Evolutionary conservation across 2,888 invertebrate species (phyloP), one percentile per base, ranked within the genome.

Genomic region (Pyralis farinalis): DNA sequence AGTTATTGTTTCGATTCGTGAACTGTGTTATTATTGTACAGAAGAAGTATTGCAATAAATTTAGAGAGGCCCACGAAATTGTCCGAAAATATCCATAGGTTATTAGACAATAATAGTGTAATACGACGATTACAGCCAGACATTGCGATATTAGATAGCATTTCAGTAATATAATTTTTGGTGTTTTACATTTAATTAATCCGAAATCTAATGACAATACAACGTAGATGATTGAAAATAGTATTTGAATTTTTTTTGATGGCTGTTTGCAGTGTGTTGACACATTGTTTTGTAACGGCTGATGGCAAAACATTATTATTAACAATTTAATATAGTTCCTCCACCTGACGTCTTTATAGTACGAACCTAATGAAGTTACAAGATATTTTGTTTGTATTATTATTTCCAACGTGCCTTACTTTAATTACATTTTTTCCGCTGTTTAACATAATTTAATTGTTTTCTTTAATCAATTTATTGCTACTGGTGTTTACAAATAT

Each of bases 21-120:
- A 32, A 46, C 37, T 7, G 42, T 22, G 12, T 38, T 42, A 12
- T 35, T n/a, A 16, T 40, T 22, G 40, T 40, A 12, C 31, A 11
- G 6, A 7, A 1, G 7, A 31, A 31, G 7, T 4, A 31, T 12
- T 11, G 12, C 5, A 12, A 12, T 7, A 10, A 12, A 12, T 7
- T 1, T 10, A 7, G 1, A 3, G 12, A 12, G 7, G 7, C 6
- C 31, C 31, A 31, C 11, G 10, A 1, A 12, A 31, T 11, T 12
- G 12, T 4, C 3, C n/a, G 1, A 31, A 12, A 7, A 4, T 1
- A 7, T 12, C 3, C 7, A 7, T 5, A 3, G 4, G 5, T 25
- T 25, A 7, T 25, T 16, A 16, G 16, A 16, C 4, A 16, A 16
- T 16, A 16, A 4, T 16, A 3, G 2, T 16, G 16, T 16, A 16